Base-by-base conservation (phyloP, 2,113 vertebrate genomes). In the Cochlearius cochlearius region DNA sequence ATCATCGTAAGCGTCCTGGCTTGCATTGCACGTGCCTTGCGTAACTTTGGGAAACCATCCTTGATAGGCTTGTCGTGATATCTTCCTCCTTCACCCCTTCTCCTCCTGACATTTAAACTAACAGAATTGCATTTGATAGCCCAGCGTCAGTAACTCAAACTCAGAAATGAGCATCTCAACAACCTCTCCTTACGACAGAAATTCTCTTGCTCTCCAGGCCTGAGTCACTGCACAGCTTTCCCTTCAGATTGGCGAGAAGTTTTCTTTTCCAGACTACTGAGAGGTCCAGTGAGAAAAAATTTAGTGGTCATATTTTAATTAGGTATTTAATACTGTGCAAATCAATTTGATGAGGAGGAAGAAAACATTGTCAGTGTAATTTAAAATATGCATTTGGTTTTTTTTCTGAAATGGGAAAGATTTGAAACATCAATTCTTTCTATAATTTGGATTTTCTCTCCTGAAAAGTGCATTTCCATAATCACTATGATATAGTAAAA, bases 271-370 rank as follows among this genome's bases (percentile, higher is more conserved):
- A 49, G 13, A 34, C n/a, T 39, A 66, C 67, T 39, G 52, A 85
- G 32, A 92, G 50, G 73, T 92, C 59, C 85, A 88, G 53, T 52
- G 50, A 94, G 79, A 92, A 96, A 92, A 47, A 86, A 60, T 86
- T 91, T 62, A 78, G 83, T 91, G 87, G 47, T 32, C 47, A 56
- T 88, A 67, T 95, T 95, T 97, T 96, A 96, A 91, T 97, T 93
- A 91, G 43, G 22, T 96, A 66, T 88, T 90, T 91, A 66, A 78
- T 86, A 49, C 60, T 52, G 75, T 77, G 69, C 58, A 94, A 94
- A 92, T 88, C 66, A 71, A 88, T 86, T 93, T 91, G 79, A 71
- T 20, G 26, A 90, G 76, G 89, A 88, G 90, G 75, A 92, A 83
- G 87, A 88, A 74, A 79, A 82, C 59, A 43, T 88, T 86, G 91